phyloP scores from a whole-genome alignment of 2,888 invertebrate species.

The Cynaeus angustus region DNA sequence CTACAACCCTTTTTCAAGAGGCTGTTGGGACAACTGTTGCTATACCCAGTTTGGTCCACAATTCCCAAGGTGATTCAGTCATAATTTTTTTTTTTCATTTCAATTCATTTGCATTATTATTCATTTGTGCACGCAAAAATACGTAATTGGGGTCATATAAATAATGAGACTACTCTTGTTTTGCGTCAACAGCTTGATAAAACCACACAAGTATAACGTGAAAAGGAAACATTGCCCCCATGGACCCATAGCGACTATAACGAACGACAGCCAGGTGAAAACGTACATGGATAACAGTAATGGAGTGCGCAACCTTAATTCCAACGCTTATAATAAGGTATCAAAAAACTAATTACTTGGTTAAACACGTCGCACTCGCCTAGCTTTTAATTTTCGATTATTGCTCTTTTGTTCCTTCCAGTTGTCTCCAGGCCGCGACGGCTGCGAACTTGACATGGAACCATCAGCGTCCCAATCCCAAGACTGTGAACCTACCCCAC shows the following conservation, averaged over 20 bases:
- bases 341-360: neutral
- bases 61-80: slow-evolving; percentile 88
- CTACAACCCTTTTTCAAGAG: slow-evolving; percentile 97
- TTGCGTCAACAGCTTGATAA: slow-evolving; percentile 74
- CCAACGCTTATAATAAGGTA: slow-evolving; percentile 95
- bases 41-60: slow-evolving; percentile 97
- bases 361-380: no score
- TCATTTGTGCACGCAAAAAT: no score
- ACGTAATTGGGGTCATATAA: neutral
- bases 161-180: slow-evolving; percentile 1
- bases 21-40: slow-evolving; percentile 96
- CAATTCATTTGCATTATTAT: neutral
- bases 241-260: slow-evolving; percentile 72
- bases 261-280: slow-evolving; percentile 91
- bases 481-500: slow-evolving; percentile 94
- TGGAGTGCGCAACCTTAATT: slow-evolving; percentile 84
- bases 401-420: slow-evolving; percentile 63
- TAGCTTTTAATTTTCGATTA: no score
- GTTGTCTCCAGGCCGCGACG: slow-evolving; percentile 90
- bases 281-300: slow-evolving; percentile 96
- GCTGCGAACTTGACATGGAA: slow-evolving; percentile 88
- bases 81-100: slow-evolving; percentile 16
- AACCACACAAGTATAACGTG: slow-evolving; percentile 80
- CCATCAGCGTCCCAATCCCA: slow-evolving; percentile 93
- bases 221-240: slow-evolving; percentile 75